Base-by-base conservation (phyloP, 2,888 invertebrate species). In the Ceramica pisi region DNA sequence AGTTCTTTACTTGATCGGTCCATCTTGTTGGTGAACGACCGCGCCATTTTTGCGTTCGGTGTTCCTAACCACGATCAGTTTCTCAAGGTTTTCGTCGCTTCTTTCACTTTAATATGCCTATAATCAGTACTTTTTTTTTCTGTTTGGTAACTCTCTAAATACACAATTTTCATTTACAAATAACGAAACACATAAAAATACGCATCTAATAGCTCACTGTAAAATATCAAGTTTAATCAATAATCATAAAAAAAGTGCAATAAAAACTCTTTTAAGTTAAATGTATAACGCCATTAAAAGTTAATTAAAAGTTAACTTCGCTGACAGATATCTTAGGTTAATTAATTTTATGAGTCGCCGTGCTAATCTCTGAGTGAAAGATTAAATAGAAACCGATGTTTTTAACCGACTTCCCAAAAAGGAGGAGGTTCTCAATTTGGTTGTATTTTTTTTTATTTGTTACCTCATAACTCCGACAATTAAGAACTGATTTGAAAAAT, bases 241-340 rank as follows among this genome's bases (percentile, higher is more conserved):
- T 72, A 74, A 65, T 71, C 69, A 60, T 74, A 56, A 70, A 78
- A 31, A 53, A 80, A 69, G 67, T 61, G 67, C 64, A 71, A 61
- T 72, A 73, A 80, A 80, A 79, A 38, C 6, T 41, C 60, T 71
- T 75, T 62, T 68, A 66, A 77, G 67, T 81, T 72, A 74, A 75
- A 76, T 63, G 68, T 64, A 61, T 73, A 67, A 67, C 72, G 56
- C 69, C 71, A 67, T 76, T 63, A 68, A 71, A 53, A 21, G 35
- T 55, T 48, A 66, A 83, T 81, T 83, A 80, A 83, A 79, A 67
- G 55, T 76, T 61, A 55, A 75, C 56, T 60, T 61, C 65, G 31
- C 63, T 76, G 67, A 71, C 66, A 59, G 70, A 73, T 74, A 75
- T 51, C 67, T 57, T 23, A 38, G 31, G 78, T 71, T 71, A 81